Conservation (phyloP, 1,140 invertebrate species). For the Drosophila oshimai region DNA sequence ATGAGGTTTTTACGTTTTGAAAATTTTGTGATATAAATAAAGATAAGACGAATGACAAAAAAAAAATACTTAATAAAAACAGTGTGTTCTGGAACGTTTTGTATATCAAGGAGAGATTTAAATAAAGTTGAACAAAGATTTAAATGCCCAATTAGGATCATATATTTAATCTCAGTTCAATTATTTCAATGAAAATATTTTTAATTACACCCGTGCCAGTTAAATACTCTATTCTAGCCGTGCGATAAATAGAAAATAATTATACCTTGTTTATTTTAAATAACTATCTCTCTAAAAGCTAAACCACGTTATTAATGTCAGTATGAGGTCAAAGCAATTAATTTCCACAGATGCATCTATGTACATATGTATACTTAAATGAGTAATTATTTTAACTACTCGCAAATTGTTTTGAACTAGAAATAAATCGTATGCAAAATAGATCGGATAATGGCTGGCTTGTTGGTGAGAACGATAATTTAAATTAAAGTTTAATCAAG, state of each 20-base stretch:
- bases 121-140: too few species aligned
- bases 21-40: too few species aligned
- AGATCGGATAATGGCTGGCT: not conserved
- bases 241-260: not conserved
- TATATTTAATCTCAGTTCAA: too few species aligned
- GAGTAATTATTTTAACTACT: not conserved
- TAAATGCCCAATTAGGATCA: too few species aligned
- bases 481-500: constrained; percentile 5
- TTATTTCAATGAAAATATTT: too few species aligned
- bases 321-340: not conserved
- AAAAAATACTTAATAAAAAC: too few species aligned
- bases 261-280: not conserved
- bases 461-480: not conserved
- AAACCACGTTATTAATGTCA: not conserved
- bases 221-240: not conserved
- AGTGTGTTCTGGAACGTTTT: too few species aligned
- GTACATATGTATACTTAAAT: not conserved
- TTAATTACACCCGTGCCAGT: too few species aligned
- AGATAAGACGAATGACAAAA: too few species aligned
- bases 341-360: not conserved
- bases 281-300: not conserved
- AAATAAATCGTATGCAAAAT: not conserved
- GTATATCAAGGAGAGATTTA: too few species aligned
- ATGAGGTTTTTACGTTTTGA: too few species aligned
- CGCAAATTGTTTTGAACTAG: not conserved